Evolutionary conservation across 2,888 invertebrate species (phyloP).

Genomic region (Liodrosophila aerea): DNA sequence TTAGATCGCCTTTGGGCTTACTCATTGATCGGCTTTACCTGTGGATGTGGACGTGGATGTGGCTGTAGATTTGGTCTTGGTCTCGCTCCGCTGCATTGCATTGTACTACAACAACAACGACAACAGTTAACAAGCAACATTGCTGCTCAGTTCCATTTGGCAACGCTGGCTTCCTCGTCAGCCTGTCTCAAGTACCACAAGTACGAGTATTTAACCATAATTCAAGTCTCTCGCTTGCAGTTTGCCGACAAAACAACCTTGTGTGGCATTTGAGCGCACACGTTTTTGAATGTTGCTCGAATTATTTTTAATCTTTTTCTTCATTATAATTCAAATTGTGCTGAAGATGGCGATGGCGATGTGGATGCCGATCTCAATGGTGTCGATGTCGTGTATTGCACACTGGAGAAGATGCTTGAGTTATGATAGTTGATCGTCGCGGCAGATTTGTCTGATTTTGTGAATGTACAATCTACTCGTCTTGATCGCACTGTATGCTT

Average conservation of each 20-base stretch:
- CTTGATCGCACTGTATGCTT: slow-evolving; percentile 23
- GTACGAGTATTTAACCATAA: slow-evolving; percentile 33
- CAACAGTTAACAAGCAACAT: too few species aligned
- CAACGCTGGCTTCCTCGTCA: slow-evolving; percentile 64
- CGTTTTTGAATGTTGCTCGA: slow-evolving; percentile 44
- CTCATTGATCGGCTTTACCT: slow-evolving; percentile 34
- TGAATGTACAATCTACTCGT: slow-evolving; percentile 17
- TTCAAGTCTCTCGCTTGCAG: slow-evolving; percentile 28
- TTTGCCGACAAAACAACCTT: slow-evolving; percentile 47
- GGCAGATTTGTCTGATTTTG: slow-evolving; percentile 44
- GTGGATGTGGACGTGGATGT: slow-evolving; percentile 3
- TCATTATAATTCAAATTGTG: neutral
- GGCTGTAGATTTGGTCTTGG: slow-evolving; percentile 21
- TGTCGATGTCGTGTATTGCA: slow-evolving; percentile 52
- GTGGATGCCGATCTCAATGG: slow-evolving; percentile 37
- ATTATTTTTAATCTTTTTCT: slow-evolving; percentile 3
- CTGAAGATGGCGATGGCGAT: slow-evolving; percentile 41
- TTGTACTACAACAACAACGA: too few species aligned
- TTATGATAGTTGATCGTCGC: slow-evolving; percentile 65
- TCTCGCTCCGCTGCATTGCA: slow-evolving; percentile 36
- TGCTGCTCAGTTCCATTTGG: too few species aligned
- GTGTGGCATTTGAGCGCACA: slow-evolving; percentile 53
- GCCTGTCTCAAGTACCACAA: slow-evolving; percentile 24
- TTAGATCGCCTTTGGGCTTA: slow-evolving; percentile 48
- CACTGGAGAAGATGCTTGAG: slow-evolving; percentile 65